These are phyloP conservation scores for Danionella cerebrum DNA, from an alignment of 2,113 vertebrate genomes.

Conservation along the genomic window DNA sequence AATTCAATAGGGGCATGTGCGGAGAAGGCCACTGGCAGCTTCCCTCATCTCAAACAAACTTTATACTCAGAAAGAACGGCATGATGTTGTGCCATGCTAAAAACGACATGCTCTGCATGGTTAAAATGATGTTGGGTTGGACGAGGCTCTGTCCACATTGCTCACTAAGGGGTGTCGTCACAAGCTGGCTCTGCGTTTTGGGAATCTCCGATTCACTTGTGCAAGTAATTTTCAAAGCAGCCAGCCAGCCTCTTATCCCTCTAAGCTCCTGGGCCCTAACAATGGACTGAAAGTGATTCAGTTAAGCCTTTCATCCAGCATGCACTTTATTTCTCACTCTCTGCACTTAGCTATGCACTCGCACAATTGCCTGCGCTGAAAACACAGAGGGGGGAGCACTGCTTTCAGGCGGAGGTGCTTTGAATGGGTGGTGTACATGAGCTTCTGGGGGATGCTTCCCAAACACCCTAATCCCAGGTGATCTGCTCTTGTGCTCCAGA, in stretches of 20 bases:
- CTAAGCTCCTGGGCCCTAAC: slow-evolving; percentile 63
- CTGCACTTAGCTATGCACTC: slow-evolving; percentile 66
- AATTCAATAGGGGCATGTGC: not conserved
- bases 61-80: too few species aligned
- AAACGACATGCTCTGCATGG: not conserved
- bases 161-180: slow-evolving; percentile 57
- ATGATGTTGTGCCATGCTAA: too few species aligned
- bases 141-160: slow-evolving; percentile 56
- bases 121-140: slow-evolving; percentile 36
- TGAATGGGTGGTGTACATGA: slow-evolving; percentile 1
- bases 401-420: slow-evolving; percentile 18
- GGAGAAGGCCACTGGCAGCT: too few species aligned
- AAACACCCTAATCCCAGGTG: slow-evolving; percentile 63
- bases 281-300: slow-evolving; percentile 82
- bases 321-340: slow-evolving; percentile 73
- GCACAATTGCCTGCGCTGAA: slow-evolving; percentile 67
- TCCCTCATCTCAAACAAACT: too few species aligned
- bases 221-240: slow-evolving; percentile 80
- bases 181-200: slow-evolving; percentile 61
- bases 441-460: slow-evolving; percentile 42
- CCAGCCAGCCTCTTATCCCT: slow-evolving; percentile 75
- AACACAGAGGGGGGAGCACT: slow-evolving; percentile 47
- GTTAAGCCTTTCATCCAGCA: slow-evolving; percentile 72
- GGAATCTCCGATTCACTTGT: slow-evolving; percentile 77
- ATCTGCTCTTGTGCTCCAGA: slow-evolving; percentile 59